Conservation (phyloP, 2,113 vertebrate genomes). For the Nothoprocta pentlandii region DNA sequence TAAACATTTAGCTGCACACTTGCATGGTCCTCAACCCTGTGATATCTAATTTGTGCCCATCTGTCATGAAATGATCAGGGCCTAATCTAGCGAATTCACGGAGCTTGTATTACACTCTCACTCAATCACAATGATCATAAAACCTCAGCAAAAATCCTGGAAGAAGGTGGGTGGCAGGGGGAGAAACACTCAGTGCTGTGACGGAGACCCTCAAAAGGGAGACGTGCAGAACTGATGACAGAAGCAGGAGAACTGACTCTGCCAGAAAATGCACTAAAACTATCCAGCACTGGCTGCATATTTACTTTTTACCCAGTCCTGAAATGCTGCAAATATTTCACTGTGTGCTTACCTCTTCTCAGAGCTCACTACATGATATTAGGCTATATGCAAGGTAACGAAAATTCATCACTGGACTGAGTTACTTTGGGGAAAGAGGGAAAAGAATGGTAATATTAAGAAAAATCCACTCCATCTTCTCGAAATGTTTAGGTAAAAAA, state of each 20-base stretch:
- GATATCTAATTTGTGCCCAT: constrained; percentile 21
- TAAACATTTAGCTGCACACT: background rate
- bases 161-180: background rate
- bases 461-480: background rate
- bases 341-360: background rate
- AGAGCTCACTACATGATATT: background rate
- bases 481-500: background rate
- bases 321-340: background rate
- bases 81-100: background rate
- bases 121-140: background rate
- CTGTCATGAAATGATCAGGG: constrained; percentile 12
- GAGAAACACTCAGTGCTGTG: background rate
- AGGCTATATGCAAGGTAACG: background rate
- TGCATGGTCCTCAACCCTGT: background rate
- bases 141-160: background rate
- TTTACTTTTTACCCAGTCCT: background rate
- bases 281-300: background rate
- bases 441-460: background rate
- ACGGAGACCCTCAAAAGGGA: background rate
- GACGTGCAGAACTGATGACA: background rate
- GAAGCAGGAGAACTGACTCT: background rate
- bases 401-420: accelerated
- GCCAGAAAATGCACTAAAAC: background rate
- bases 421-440: background rate
- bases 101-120: background rate